Percentiles rank a stretch among this genome's conserved stretches.
These are phyloP conservation scores for Malacosoma neustria DNA, from an alignment of 2,888 invertebrate species.

Conservation along the genomic window DNA sequence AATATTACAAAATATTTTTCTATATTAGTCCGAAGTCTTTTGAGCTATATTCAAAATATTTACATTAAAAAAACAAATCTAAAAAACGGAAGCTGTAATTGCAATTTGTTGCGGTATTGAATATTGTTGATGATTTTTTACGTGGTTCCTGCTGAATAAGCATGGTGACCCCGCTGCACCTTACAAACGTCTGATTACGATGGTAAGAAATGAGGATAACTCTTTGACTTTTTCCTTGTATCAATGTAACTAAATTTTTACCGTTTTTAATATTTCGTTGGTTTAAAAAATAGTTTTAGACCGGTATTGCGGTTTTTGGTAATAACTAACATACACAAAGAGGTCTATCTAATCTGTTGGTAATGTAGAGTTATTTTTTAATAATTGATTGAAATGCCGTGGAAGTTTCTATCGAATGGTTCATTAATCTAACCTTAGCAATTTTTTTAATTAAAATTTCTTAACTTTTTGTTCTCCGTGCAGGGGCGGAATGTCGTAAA, in stretches of 20 bases:
- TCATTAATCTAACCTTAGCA: neutral
- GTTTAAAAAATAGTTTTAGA: no score
- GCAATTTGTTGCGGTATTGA: neutral
- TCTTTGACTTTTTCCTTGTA: neutral
- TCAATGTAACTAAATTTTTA: neutral
- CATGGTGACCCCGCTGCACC: neutral
- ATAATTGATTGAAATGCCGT: neutral
- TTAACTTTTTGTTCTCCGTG: no score
- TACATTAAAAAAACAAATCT: no score
- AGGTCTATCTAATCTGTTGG: neutral
- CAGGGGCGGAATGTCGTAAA: no score
- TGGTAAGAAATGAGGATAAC: neutral
- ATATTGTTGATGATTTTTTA: neutral
- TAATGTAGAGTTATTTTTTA: neutral
- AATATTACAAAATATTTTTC: no score
- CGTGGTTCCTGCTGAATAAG: neutral
- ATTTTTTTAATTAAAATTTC: no score
- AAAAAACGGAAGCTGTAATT: neutral
- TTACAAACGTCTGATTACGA: neutral
- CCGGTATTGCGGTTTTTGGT: no score
- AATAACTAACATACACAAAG: no score
- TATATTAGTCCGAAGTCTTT: no score
- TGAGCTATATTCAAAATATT: no score
- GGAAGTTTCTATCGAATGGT: neutral
- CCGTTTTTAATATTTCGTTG: no score